Conservation (phyloP, 2,113 vertebrate species). For the Chamaetylas fuelleborni region DNA sequence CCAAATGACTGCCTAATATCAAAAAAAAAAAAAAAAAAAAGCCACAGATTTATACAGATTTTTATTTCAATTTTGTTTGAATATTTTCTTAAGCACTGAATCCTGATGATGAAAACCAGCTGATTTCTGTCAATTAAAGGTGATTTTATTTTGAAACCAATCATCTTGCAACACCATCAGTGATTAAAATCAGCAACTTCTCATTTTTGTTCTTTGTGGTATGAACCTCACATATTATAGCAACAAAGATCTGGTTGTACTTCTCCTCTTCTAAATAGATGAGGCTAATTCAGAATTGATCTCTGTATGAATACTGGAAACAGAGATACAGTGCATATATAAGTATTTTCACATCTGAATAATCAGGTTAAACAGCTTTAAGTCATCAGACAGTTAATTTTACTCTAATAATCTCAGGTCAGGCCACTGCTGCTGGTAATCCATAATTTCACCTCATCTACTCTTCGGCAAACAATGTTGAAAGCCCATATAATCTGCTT, state of each 20-base stretch:
- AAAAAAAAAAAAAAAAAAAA: not conserved
- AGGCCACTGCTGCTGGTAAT: not conserved
- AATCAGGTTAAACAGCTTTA: not conserved
- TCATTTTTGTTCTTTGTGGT: not conserved
- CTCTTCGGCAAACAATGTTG: not conserved
- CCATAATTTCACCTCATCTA: not conserved
- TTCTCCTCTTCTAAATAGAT: not conserved
- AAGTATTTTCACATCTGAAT: not conserved
- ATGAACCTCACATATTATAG: not conserved
- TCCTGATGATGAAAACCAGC: not conserved
- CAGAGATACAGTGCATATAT: fast-evolving
- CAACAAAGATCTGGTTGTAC: not conserved
- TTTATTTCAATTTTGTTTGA: not conserved
- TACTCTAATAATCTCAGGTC: not conserved
- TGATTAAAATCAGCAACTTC: not conserved
- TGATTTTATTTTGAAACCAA: not conserved
- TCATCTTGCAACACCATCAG: not conserved
- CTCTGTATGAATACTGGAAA: not conserved
- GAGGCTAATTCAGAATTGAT: not conserved
- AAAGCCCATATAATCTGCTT: not conserved
- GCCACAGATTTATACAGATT: not conserved
- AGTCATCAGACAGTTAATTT: not conserved
- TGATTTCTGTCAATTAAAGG: not conserved
- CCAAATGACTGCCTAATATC: not conserved
- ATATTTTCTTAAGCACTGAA: not conserved